phyloP scores from a whole-genome alignment of 2,888 invertebrate species.

The Scaptomyza parva region DNA sequence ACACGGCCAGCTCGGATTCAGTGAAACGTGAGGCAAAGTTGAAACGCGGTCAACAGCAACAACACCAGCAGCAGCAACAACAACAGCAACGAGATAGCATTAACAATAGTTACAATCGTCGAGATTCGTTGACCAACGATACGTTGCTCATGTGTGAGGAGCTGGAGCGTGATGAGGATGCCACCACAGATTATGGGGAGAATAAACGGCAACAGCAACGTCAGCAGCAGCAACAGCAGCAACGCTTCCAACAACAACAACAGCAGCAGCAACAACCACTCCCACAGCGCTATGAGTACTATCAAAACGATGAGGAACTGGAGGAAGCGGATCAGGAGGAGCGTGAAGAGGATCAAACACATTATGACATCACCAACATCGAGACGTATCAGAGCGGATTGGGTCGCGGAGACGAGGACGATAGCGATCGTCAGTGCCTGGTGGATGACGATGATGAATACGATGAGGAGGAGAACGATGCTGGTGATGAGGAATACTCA shows the following conservation, averaged over 20 bases:
- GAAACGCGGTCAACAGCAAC: constrained; percentile 59
- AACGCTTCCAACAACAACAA: constrained; percentile 47
- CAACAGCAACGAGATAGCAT: constrained; percentile 82
- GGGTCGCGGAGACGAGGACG: constrained; percentile 71
- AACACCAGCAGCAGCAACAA: constrained; percentile 55
- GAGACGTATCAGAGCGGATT: constrained; percentile 81
- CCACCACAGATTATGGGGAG: constrained; percentile 62
- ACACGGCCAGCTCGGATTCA: constrained; percentile 82
- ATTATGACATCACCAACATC: constrained; percentile 83
- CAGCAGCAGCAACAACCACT: constrained; percentile 68
- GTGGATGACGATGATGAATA: constrained; percentile 75
- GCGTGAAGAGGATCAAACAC: constrained; percentile 83
- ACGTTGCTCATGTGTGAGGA: constrained; percentile 82
- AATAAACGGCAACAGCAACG: constrained; percentile 65
- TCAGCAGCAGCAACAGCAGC: constrained; percentile 58
- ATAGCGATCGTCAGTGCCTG: constrained; percentile 80
- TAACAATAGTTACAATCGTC: constrained; percentile 83
- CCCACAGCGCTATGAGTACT: constrained; percentile 77
- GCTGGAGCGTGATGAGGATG: constrained; percentile 81
- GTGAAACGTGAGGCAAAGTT: constrained; percentile 74
- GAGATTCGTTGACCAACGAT: constrained; percentile 83
- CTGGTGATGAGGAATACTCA: constrained; percentile 80
- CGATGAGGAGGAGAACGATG: constrained; percentile 75
- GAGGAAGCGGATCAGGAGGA: constrained; percentile 70
- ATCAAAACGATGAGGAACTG: constrained; percentile 76